Percentiles rank a stretch among this genome's conserved stretches.
These are phyloP conservation scores for Phainopepla nitens DNA, from an alignment of 2,113 vertebrate species.

Conservation along the genomic window DNA sequence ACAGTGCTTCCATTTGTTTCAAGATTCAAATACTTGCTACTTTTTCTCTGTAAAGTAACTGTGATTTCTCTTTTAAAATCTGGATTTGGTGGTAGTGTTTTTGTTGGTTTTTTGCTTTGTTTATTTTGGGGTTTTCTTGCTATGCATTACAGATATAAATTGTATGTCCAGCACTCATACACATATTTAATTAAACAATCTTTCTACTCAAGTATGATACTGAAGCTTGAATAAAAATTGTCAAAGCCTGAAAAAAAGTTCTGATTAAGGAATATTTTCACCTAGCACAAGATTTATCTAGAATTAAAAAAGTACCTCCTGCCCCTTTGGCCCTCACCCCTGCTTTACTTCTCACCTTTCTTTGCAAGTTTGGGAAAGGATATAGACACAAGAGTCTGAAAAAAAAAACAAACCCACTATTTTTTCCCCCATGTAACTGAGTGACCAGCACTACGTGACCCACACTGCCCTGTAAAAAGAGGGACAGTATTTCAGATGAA, in stretches of 20 bases:
- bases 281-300: neutral
- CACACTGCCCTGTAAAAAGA: neutral
- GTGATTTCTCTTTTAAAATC: neutral
- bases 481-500: neutral
- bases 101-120: neutral
- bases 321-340: neutral
- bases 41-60: neutral
- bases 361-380: neutral
- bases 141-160: neutral
- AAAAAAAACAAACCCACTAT: neutral
- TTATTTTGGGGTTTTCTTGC: neutral
- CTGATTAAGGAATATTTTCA: neutral
- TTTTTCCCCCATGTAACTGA: neutral
- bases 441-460: neutral
- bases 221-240: neutral
- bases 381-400: neutral
- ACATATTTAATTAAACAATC: neutral
- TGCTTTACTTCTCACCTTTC: neutral
- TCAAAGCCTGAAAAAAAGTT: neutral
- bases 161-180: neutral
- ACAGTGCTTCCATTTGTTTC: neutral
- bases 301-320: neutral
- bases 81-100: neutral
- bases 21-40: neutral
- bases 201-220: neutral